A percentile compares a stretch with the other conserved stretches of the same genome.
Evolutionary conservation across 2,113 vertebrate species (phyloP).

Genomic region (human): GRCh38 chr13:31063001-31063500

Average conservation of each 20-base stretch:
- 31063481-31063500: too few species aligned
- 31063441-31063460: not conserved
- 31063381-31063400: not conserved
- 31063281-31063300: not conserved
- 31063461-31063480: too few species aligned
- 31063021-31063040: not conserved
- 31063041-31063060: not conserved
- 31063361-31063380: not conserved
- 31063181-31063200: not conserved
- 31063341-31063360: not conserved
- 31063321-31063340: not conserved
- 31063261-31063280: not conserved
- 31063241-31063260: not conserved
- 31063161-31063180: not conserved
- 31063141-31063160: not conserved
- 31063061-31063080: not conserved
- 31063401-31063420: not conserved
- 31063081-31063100: not conserved
- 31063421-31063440: not conserved
- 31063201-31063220: not conserved
- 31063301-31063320: not conserved
- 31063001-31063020: not conserved
- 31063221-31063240: not conserved
- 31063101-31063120: not conserved
- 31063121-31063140: not conserved